These are phyloP conservation scores for Entomyzon cyanotis DNA, from an alignment of 2,113 vertebrate genomes.

Conservation along the genomic window DNA sequence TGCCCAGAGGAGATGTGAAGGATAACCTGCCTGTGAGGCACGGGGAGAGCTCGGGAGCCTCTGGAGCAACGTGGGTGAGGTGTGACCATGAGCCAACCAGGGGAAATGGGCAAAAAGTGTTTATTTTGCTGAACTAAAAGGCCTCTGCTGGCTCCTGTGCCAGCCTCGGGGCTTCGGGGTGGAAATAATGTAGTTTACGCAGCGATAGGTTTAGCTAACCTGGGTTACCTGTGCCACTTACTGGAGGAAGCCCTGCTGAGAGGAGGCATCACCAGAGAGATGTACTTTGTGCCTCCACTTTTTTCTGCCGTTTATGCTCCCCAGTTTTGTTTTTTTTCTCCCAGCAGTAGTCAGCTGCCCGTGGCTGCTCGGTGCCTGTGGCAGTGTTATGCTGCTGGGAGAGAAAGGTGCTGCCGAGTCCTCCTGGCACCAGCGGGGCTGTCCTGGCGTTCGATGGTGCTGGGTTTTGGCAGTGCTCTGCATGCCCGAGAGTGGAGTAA, in stretches of 20 bases:
- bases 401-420: constrained; percentile 20
- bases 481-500: constrained; percentile 75
- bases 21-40: rapidly evolving
- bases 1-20: neutral
- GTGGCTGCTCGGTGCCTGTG: constrained; percentile 49
- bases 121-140: rapidly evolving
- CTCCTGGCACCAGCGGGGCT: neutral
- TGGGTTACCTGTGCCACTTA: neutral
- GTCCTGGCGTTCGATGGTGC: constrained; percentile 42
- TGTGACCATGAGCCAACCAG: rapidly evolving
- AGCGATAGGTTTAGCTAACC: neutral
- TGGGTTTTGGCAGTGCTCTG: constrained; percentile 57
- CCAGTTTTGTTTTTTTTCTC: neutral
- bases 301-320: neutral
- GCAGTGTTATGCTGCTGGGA: constrained; percentile 76
- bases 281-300: neutral
- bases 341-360: constrained; percentile 74
- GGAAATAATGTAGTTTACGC: neutral
- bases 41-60: neutral
- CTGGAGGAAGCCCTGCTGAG: neutral
- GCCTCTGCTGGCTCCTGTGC: neutral
- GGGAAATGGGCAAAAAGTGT: neutral
- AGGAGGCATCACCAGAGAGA: neutral
- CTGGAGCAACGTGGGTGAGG: neutral
- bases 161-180: neutral